Base-by-base conservation (phyloP, 2,888 invertebrate genomes). In the Cristatella mucedo region DNA sequence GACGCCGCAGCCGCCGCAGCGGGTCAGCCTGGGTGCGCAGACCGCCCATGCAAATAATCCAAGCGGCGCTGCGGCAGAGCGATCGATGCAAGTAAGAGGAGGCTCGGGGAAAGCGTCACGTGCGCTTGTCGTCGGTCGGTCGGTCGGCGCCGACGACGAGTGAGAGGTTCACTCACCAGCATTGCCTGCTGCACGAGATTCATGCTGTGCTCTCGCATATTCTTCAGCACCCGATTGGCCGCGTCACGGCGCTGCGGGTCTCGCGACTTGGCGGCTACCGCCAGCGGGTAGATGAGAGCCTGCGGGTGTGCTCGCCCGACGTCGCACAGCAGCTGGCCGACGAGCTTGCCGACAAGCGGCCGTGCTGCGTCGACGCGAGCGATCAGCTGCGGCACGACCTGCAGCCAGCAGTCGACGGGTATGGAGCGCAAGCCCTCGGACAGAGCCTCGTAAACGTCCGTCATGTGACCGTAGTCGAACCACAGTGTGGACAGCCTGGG, bases 301-400 rank as follows among this genome's bases (percentile, higher is more conserved):
- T 95, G 87, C 1, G 97, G 97, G 69, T 97, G 93, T 21, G 83
- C 81, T 63, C 93, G 93, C 4, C 95, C 93, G 46, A 99, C 89
- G 56, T 95, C 95, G 44, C 87, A 84, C 15, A 99, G 70, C 16
- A 97, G 70, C 54, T 87, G 81, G 60, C 89, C 85, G 44, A 99
- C 89, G 31, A 93, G 70, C 45, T 82, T 78, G 0, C 84, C 82
- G 1, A 95, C 91, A 40, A 86, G 68, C 39, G 79, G 77, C 24
- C 87, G 73, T 0, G 83, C 83, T 0, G 89, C 89, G 59, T 99
- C 97, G 45, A 99, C 93, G 39, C 97, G 75, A 0, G 97, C 95
- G 49, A 99, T 97, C 21, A 99, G 70, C 63, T 99, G 97, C 0
- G 97, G 97, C 50, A 99, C 93, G 0, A 99, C 93, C 73, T 97